Percentiles rank a stretch among this genome's conserved stretches.
phyloP scores from a whole-genome alignment of 2,888 invertebrate genomes.

The Trilocha varians region DNA sequence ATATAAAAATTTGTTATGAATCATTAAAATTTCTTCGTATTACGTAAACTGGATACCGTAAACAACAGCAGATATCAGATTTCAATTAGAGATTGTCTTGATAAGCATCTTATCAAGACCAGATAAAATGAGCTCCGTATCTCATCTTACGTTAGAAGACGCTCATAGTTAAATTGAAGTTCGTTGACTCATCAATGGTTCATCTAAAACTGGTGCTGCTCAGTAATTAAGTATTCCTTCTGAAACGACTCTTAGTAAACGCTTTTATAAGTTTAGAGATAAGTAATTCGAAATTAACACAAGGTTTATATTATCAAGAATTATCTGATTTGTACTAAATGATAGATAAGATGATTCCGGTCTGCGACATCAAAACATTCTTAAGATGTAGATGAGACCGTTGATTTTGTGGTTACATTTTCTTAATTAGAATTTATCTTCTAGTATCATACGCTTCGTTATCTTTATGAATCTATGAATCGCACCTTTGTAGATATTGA shows the following conservation, averaged over 20 bases:
- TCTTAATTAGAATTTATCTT: too few relatives aligned
- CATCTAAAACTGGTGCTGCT: conserved; percentile 19
- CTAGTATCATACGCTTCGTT: too few relatives aligned
- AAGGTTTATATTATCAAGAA: neutral
- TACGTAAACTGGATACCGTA: conserved; percentile 19
- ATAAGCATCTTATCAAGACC: conserved; percentile 30
- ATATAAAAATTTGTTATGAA: neutral
- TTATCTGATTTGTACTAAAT: neutral
- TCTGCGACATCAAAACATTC: neutral
- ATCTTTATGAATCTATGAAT: too few relatives aligned
- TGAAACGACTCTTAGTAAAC: conserved; percentile 27
- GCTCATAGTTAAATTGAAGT: conserved; percentile 11
- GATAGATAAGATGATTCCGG: neutral
- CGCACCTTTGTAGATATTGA: too few relatives aligned
- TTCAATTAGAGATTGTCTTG: conserved; percentile 43
- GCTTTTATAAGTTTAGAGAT: conserved; percentile 28
- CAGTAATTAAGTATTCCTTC: conserved; percentile 10
- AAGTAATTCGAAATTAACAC: conserved; percentile 9
- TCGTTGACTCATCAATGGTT: conserved; percentile 23
- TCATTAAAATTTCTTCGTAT: conserved; percentile 14
- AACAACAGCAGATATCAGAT: conserved; percentile 33
- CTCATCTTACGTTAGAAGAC: conserved; percentile 10
- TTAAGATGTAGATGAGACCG: neutral
- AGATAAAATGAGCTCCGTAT: conserved; percentile 15
- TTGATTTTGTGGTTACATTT: too few relatives aligned